These are phyloP conservation scores for Drosophila parthenogenetica DNA, from an alignment of 2,888 invertebrate species.

Conservation along the genomic window DNA sequence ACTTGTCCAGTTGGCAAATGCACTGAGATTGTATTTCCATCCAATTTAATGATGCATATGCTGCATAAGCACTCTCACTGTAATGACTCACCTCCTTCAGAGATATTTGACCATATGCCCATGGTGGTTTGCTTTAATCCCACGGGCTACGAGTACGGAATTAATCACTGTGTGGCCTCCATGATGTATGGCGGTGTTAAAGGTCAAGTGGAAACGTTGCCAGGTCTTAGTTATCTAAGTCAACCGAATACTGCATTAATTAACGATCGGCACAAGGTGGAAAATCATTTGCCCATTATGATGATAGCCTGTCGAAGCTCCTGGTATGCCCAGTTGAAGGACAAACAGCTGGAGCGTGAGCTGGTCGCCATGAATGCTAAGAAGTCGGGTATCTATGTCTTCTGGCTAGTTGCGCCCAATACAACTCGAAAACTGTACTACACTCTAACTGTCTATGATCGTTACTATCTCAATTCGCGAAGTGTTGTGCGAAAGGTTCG, in stretches of 20 bases:
- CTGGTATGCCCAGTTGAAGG: slow-evolving; percentile 53
- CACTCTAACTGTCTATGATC: slow-evolving; percentile 55
- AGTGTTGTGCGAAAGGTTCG: slow-evolving; percentile 49
- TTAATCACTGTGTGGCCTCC: slow-evolving; percentile 32
- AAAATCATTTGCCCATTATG: slow-evolving; percentile 47
- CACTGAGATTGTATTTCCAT: slow-evolving; percentile 50
- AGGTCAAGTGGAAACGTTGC: slow-evolving; percentile 7
- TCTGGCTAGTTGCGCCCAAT: slow-evolving; percentile 58
- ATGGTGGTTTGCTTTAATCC: slow-evolving; percentile 42
- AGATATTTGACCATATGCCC: slow-evolving; percentile 37
- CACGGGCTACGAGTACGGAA: background rate
- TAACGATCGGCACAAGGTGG: slow-evolving; percentile 13
- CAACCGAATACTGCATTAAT: slow-evolving; percentile 36
- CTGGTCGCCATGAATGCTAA: slow-evolving; percentile 12
- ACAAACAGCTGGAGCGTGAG: slow-evolving; percentile 38
- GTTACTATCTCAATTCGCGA: slow-evolving; percentile 35
- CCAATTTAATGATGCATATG: slow-evolving; percentile 46
- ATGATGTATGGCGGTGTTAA: slow-evolving; percentile 50
- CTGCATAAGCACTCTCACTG: slow-evolving; percentile 32
- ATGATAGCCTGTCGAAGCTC: slow-evolving; percentile 48
- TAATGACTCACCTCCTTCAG: background rate
- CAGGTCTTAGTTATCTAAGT: slow-evolving; percentile 24
- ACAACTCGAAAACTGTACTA: slow-evolving; percentile 40
- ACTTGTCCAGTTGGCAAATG: slow-evolving; percentile 39
- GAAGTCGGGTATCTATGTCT: slow-evolving; percentile 44